Evolutionary conservation across 2,888 invertebrate genomes (phyloP), one percentile per base, ranked within the genome.

Genomic region (Drosophila ochracea): DNA sequence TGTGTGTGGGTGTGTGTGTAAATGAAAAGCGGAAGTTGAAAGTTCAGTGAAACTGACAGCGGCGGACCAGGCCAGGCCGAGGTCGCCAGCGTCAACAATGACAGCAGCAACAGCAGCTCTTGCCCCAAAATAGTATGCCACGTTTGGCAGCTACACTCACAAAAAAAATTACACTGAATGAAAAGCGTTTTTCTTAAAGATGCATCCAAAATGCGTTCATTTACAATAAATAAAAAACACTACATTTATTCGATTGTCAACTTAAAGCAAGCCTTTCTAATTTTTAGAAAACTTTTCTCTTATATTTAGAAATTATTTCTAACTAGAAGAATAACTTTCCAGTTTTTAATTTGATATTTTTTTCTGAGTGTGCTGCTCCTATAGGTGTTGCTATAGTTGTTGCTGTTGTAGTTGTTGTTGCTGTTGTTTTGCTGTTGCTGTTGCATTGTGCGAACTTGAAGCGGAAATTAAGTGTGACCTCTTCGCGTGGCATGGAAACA

Each of bases 391-490:
- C 13, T 21, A 21, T 47, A 21, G 47, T 47, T 21, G 41, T 13
- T 64, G 52, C 59, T 37, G 6, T 5, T 33, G 33, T 11, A 13
- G 33, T 62, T 30, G 30, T 21, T 69, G 75, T 67, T 16, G 37
- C 3, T 49, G 19, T 37, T 16, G 47, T 13, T 37, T 50, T 64
- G 55, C 28, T 39, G 66, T 9, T 53, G 63, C 28, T 67, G 75
- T 25, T 67, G 75, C 69, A 78, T 77, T 75, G 82, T 73, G 80
- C 80, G 82, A 82, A 76, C 78, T 85, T 83, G 72, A 74, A 90
- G 84, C 87, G 87, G 87, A 88, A 88, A 88, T 88, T 88, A 88
- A 88, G 87, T 88, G 91, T 86, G 87, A 88, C 91, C 87, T 89
- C 89, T 86, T 88, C 85, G 76, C 88, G 83, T 71, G 84, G 80